Percentiles rank a stretch among this genome's conserved stretches.
Evolutionary conservation across 2,888 invertebrate genomes (phyloP).

Genomic region (Neoscelio sp.): DNA sequence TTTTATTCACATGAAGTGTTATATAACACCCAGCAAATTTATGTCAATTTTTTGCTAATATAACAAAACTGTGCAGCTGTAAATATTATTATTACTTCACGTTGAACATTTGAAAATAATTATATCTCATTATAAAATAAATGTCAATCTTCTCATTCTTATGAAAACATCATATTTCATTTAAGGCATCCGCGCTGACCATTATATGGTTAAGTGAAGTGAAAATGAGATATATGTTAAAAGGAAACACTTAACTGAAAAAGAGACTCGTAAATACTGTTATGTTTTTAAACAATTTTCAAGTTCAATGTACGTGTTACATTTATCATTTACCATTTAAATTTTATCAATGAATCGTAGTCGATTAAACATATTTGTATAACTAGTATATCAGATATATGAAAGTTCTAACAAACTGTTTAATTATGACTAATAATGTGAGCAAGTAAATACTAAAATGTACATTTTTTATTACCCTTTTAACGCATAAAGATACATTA

Average conservation of each 20-base stretch:
- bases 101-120: neutral
- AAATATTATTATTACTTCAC: neutral
- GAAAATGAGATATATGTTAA: neutral
- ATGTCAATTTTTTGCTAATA: neutral
- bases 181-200: neutral
- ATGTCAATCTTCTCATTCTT: neutral
- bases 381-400: too few relatives aligned
- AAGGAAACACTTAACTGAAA: neutral
- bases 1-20: neutral
- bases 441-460: too few relatives aligned
- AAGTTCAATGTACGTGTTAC: neutral
- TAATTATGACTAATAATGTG: too few relatives aligned
- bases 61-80: neutral
- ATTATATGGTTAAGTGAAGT: neutral
- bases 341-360: too few relatives aligned
- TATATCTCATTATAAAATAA: neutral
- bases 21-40: neutral
- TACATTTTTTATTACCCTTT: neutral
- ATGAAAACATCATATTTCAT: neutral
- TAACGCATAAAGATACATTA: neutral
- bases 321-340: neutral
- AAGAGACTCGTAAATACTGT: neutral
- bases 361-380: too few relatives aligned
- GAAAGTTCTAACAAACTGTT: too few relatives aligned
- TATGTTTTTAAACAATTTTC: neutral